These are phyloP conservation scores for Eilema griseolum DNA, from an alignment of 2,888 invertebrate species.

Conservation along the genomic window DNA sequence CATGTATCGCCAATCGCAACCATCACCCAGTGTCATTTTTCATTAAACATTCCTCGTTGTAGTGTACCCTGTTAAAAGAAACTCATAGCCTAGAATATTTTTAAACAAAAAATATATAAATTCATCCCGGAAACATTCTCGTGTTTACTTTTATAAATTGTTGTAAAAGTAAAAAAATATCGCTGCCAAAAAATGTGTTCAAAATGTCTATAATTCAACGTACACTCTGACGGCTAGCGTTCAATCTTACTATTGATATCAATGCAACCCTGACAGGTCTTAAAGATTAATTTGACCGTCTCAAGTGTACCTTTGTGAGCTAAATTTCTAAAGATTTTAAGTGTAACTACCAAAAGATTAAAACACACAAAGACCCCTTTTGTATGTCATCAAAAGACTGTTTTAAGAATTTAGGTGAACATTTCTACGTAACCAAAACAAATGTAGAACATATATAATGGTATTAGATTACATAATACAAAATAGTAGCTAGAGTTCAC, in stretches of 20 bases:
- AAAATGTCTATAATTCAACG: neutral
- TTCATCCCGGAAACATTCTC: neutral
- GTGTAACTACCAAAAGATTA: neutral
- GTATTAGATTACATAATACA: neutral
- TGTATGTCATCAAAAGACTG: neutral
- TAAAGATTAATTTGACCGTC: conserved; percentile 1
- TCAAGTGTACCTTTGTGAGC: neutral
- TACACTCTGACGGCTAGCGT: neutral
- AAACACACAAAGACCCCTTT: neutral
- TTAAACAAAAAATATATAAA: neutral
- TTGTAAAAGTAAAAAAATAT: neutral
- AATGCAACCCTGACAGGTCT: neutral
- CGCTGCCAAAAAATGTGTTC: neutral
- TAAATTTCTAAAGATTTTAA: neutral
- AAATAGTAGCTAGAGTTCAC: neutral
- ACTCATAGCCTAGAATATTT: neutral
- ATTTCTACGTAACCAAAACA: neutral
- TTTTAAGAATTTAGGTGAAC: neutral
- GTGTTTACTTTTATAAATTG: neutral
- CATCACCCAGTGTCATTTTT: conserved; percentile 1
- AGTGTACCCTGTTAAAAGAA: neutral
- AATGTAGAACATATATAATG: neutral
- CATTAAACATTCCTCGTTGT: neutral
- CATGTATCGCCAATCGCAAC: neutral
- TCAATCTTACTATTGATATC: conserved; percentile 6